phyloP scores from a whole-genome alignment of 2,113 vertebrate genomes.

The Chaenogobius annularis region DNA sequence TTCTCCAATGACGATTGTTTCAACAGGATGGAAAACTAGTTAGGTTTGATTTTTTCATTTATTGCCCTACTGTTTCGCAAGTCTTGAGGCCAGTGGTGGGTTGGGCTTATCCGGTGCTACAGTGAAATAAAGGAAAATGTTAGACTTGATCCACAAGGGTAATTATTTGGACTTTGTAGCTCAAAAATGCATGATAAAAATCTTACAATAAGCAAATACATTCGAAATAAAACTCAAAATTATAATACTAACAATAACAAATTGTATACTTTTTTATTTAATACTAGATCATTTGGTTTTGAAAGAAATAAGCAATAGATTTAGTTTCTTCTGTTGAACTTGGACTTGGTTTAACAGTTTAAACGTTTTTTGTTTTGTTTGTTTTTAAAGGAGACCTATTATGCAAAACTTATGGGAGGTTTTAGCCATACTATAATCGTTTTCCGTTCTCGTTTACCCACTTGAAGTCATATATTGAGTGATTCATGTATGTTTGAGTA shows the following conservation, averaged over 20 bases:
- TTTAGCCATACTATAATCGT: too few relatives aligned
- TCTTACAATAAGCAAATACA: not conserved
- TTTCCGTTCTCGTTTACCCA: too few relatives aligned
- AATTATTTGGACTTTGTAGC: not conserved
- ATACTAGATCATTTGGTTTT: not conserved
- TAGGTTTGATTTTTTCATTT: slow-evolving; percentile 27
- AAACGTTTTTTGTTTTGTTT: too few relatives aligned
- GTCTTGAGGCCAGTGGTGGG: not conserved
- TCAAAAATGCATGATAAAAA: too few relatives aligned
- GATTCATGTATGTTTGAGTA: too few relatives aligned
- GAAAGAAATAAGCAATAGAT: not conserved
- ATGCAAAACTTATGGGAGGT: too few relatives aligned
- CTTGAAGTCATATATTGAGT: too few relatives aligned
- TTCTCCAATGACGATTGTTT: slow-evolving; percentile 25
- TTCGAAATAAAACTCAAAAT: too few relatives aligned
- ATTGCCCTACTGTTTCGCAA: not conserved
- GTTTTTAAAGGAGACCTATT: too few relatives aligned
- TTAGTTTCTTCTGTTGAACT: not conserved
- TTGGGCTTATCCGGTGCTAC: not conserved
- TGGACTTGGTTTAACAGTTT: not conserved
- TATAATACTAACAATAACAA: too few relatives aligned
- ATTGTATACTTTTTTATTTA: not conserved
- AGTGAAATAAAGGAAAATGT: not conserved
- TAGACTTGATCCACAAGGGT: not conserved
- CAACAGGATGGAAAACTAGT: slow-evolving; percentile 22